Evolutionary conservation across 2,113 vertebrate genomes (phyloP).

Genomic region (Oreocharis arfaki): DNA sequence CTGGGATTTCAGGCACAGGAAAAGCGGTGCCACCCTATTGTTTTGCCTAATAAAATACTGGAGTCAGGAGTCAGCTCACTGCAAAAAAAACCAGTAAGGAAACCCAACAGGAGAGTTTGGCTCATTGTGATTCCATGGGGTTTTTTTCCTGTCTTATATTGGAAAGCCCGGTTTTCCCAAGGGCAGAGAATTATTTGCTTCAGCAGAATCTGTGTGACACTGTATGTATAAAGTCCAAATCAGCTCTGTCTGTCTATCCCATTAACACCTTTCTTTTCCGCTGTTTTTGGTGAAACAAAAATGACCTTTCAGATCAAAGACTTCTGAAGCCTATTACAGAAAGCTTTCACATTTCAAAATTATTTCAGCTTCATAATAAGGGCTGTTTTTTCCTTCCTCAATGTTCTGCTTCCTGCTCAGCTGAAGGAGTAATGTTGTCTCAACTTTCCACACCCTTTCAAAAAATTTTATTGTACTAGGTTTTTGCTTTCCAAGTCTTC

Average conservation of each 20-base stretch:
- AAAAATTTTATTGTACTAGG: neutral
- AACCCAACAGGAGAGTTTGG: neutral
- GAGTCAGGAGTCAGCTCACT: neutral
- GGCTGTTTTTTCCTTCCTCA: neutral
- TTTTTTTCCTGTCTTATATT: neutral
- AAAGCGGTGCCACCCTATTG: neutral
- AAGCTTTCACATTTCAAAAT: neutral
- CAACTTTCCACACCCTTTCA: neutral
- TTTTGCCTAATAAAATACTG: neutral
- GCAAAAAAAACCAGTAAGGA: neutral
- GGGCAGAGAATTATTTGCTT: neutral
- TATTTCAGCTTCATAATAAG: neutral
- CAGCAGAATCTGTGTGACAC: neutral
- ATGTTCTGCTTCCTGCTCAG: neutral
- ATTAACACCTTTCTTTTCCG: neutral
- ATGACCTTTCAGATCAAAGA: neutral
- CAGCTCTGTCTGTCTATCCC: neutral
- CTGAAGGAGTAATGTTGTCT: neutral
- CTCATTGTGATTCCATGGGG: neutral
- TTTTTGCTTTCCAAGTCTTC: neutral
- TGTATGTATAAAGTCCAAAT: neutral
- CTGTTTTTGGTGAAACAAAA: neutral
- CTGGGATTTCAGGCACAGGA: neutral
- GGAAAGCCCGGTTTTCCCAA: neutral
- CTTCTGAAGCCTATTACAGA: neutral